Evolutionary conservation across 2,113 vertebrate species (phyloP).

Genomic region (Cyanocitta stelleri): DNA sequence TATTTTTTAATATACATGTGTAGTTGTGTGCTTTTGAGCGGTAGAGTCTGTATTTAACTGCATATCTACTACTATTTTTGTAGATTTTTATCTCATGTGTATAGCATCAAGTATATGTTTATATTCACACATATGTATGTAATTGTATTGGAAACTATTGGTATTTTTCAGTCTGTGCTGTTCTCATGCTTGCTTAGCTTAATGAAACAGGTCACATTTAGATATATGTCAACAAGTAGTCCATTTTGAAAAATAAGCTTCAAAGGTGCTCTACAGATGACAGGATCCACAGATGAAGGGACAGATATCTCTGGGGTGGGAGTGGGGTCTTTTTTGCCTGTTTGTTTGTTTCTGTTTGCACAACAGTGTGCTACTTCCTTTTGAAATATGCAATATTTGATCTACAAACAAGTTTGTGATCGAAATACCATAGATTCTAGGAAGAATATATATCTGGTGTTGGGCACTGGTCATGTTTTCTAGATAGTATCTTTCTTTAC

Average conservation of each 20-base stretch:
- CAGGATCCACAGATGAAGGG: not conserved
- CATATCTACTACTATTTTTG: not conserved
- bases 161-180: not conserved
- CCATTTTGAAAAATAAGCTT: not conserved
- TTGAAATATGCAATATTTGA: not conserved
- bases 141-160: not conserved
- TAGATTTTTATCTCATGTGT: not conserved
- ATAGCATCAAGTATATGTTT: not conserved
- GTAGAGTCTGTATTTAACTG: not conserved
- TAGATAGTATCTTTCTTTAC: not conserved
- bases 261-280: not conserved
- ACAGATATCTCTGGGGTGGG: fast-evolving
- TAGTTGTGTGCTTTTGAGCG: not conserved
- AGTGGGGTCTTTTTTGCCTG: not conserved
- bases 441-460: not conserved
- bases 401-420: not conserved
- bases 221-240: not conserved
- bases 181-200: not conserved
- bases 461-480: not conserved
- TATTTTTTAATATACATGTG: not conserved
- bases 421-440: not conserved
- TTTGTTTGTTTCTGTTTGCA: not conserved
- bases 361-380: not conserved
- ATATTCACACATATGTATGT: not conserved
- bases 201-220: not conserved